Evolutionary conservation across 1,140 invertebrate genomes (phyloP).

Genomic region (Pseudobourletiella spinata): DNA sequence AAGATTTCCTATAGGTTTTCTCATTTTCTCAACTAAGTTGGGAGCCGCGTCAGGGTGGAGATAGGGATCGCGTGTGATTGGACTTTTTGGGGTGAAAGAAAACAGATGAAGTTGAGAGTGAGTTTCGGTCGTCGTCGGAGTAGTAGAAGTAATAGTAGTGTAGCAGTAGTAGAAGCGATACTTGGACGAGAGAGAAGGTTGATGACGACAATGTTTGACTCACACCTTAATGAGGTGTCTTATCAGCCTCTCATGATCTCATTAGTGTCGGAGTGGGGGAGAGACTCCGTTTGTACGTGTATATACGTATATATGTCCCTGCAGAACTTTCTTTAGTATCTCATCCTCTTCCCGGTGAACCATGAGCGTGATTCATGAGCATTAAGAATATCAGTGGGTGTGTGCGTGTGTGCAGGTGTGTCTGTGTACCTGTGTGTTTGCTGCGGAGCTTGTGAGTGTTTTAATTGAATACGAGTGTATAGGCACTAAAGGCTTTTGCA

Average conservation of each 20-base stretch:
- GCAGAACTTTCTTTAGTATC: no score
- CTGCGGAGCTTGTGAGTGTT: no score
- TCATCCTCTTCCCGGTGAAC: not conserved
- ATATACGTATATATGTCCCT: no score
- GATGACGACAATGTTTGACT: constrained; percentile 21
- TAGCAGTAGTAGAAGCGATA: no score
- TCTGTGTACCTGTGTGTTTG: no score
- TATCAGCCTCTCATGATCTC: constrained; percentile 31
- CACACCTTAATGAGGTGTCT: constrained; percentile 37
- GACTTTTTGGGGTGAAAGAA: constrained; percentile 26
- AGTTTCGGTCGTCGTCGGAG: constrained; percentile 4
- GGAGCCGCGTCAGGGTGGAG: no score
- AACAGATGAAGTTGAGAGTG: constrained; percentile 27
- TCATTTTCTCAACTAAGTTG: no score
- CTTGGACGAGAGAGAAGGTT: constrained; percentile 18
- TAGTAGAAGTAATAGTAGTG: no score
- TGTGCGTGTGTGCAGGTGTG: no score
- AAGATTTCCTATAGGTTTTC: not conserved
- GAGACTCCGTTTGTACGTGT: not conserved
- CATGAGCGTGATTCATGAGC: constrained; percentile 24
- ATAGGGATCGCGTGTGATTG: constrained; percentile 30
- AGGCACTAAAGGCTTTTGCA: no score
- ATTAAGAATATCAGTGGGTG: constrained; percentile 16
- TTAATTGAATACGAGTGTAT: constrained; percentile 22
- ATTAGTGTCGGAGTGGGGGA: constrained; percentile 15